phyloP scores from a whole-genome alignment of 2,888 invertebrate genomes.

The Acrobasis repandana region DNA sequence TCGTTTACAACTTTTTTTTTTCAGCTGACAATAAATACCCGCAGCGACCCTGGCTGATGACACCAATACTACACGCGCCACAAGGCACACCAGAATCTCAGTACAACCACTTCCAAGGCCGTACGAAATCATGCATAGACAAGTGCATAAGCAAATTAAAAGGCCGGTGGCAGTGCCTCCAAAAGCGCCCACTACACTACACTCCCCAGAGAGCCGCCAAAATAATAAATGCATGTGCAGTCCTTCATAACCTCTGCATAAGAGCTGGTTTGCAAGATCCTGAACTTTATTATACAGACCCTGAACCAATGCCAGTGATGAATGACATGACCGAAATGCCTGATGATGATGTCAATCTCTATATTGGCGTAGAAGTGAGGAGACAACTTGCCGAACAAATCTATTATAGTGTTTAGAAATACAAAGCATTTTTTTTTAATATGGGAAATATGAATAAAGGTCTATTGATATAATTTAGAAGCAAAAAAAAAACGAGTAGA shows the following conservation, averaged over 20 bases:
- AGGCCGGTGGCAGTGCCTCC: conserved; percentile 56
- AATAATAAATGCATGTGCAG: conserved; percentile 62
- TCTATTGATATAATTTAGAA: too few relatives aligned
- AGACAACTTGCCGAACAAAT: conserved; percentile 58
- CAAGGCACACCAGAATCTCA: conserved; percentile 60
- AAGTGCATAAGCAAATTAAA: conserved; percentile 55
- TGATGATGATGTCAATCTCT: conserved; percentile 57
- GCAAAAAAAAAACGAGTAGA: too few relatives aligned
- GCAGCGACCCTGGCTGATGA: conserved; percentile 61
- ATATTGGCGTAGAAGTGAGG: conserved; percentile 57
- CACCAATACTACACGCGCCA: conserved; percentile 51
- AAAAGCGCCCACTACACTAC: conserved; percentile 57
- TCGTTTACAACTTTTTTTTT: conserved; percentile 26
- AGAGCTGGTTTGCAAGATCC: conserved; percentile 50
- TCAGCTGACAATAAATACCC: conserved; percentile 56
- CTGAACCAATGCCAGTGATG: conserved; percentile 41
- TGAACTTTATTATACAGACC: conserved; percentile 44
- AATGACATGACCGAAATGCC: conserved; percentile 55
- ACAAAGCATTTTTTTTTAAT: not conserved
- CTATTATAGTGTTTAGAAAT: conserved; percentile 50
- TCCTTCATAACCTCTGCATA: conserved; percentile 55
- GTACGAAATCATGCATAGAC: conserved; percentile 53
- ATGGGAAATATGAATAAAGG: not conserved
- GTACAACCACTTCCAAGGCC: conserved; percentile 57
- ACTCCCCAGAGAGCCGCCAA: conserved; percentile 58